A percentile compares a stretch with the other conserved stretches of the same genome.
phyloP scores from a whole-genome alignment of 2,797 vertebrate species.

The Neomorphus geoffroyi region DNA sequence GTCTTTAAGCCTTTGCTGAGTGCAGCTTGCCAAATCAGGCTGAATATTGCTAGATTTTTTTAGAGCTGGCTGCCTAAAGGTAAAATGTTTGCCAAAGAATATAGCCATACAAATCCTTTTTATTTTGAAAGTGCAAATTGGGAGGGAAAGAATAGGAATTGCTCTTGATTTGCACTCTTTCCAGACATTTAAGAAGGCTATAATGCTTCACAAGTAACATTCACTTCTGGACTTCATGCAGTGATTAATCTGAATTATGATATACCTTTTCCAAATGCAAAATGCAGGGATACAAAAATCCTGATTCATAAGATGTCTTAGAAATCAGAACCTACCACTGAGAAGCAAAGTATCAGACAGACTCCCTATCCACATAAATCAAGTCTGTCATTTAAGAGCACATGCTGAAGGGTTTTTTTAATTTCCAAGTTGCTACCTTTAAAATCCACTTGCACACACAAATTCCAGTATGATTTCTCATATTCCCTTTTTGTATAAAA shows the following conservation, averaged over 20 bases:
- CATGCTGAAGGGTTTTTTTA: background rate
- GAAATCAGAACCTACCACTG: background rate
- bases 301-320: background rate
- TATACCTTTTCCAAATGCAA: background rate
- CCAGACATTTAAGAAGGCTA: background rate
- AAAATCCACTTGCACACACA: too few species aligned
- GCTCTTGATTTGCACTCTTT: background rate
- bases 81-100: conserved; percentile 19
- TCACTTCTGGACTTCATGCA: background rate
- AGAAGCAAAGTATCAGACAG: background rate
- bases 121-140: background rate
- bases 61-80: background rate
- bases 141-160: background rate
- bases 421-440: background rate
- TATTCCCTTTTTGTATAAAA: background rate
- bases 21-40: background rate
- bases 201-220: background rate
- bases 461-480: background rate
- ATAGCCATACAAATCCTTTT: background rate
- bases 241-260: conserved; percentile 6
- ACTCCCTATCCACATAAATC: background rate
- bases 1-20: background rate
- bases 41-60: background rate
- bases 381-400: background rate
- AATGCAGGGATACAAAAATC: background rate